Evolutionary conservation across 2,797 vertebrate genomes (phyloP).

Genomic region (Melopsittacus undulatus): DNA sequence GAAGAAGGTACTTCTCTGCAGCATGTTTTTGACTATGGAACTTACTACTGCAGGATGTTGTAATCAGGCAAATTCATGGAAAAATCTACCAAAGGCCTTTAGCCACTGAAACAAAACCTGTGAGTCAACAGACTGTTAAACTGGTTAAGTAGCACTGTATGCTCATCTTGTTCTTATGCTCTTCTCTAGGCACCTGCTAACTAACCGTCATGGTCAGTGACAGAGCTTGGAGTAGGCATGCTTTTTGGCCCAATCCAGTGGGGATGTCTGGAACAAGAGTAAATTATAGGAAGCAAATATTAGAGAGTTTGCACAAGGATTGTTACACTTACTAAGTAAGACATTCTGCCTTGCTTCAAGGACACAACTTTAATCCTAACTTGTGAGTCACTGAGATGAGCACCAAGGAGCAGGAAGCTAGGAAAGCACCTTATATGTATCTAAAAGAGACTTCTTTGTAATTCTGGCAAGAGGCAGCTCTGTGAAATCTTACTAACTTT

Average conservation of each 20-base stretch:
- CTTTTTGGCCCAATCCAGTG: not conserved
- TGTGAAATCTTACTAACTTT: not conserved
- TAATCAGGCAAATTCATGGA: not conserved
- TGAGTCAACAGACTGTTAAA: not conserved
- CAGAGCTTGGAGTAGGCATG: not conserved
- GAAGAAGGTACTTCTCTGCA: not conserved
- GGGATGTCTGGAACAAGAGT: not conserved
- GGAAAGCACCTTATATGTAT: slow-evolving; percentile 26
- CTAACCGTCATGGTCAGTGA: not conserved
- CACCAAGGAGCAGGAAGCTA: not conserved
- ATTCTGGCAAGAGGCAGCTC: not conserved
- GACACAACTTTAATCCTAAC: not conserved
- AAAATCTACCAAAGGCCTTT: not conserved
- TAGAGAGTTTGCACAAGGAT: not conserved
- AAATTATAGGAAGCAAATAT: not conserved
- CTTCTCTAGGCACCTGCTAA: not conserved
- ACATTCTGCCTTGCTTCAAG: not conserved
- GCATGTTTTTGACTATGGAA: not conserved
- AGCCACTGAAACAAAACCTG: not conserved
- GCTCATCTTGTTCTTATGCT: not conserved
- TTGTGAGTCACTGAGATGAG: slow-evolving; percentile 45
- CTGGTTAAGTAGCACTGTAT: not conserved
- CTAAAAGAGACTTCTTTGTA: not conserved
- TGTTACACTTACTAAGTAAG: not conserved
- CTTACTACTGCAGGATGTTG: not conserved